phyloP scores from a whole-genome alignment of 92 coral and sea anemone genomes.

The Isaurus tuberculatus region DNA sequence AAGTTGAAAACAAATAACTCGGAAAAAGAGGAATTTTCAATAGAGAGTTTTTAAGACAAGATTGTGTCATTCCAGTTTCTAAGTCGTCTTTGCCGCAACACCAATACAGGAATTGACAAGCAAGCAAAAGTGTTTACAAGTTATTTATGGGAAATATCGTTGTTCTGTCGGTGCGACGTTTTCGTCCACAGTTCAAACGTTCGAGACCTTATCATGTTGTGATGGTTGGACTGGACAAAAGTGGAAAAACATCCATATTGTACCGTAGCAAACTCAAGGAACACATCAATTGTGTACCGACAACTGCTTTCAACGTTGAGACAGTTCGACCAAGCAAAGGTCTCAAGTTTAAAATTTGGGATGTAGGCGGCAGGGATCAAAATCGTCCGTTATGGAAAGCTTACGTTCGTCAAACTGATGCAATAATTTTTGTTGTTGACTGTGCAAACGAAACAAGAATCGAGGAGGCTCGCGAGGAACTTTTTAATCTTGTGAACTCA shows the following conservation, averaged over 20 bases:
- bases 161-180: slow-evolving; percentile 75
- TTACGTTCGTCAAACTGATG: slow-evolving; percentile 90
- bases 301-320: slow-evolving; percentile 96
- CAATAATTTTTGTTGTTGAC: slow-evolving; percentile 93
- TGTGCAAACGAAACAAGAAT: slow-evolving; percentile 86
- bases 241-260: slow-evolving; percentile 95
- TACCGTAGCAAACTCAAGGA: slow-evolving; percentile 93
- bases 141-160: slow-evolving; percentile 75
- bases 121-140: not conserved
- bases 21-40: not conserved
- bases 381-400: slow-evolving; percentile 98
- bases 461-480: slow-evolving; percentile 96
- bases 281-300: slow-evolving; percentile 73
- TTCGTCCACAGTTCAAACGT: slow-evolving; percentile 80
- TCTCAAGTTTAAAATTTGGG: slow-evolving; percentile 93
- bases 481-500: slow-evolving; percentile 92
- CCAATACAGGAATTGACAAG: not conserved
- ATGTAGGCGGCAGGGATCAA: slow-evolving; percentile 95
- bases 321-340: slow-evolving; percentile 88
- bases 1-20: not conserved
- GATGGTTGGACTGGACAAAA: slow-evolving; percentile 94
- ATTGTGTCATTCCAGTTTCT: not conserved
- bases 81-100: not conserved
- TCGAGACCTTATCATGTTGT: slow-evolving; percentile 89
- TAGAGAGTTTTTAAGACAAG: not conserved